Evolutionary conservation across 2,797 vertebrate genomes (phyloP).

Genomic region (Enteromius trimaculatus): DNA sequence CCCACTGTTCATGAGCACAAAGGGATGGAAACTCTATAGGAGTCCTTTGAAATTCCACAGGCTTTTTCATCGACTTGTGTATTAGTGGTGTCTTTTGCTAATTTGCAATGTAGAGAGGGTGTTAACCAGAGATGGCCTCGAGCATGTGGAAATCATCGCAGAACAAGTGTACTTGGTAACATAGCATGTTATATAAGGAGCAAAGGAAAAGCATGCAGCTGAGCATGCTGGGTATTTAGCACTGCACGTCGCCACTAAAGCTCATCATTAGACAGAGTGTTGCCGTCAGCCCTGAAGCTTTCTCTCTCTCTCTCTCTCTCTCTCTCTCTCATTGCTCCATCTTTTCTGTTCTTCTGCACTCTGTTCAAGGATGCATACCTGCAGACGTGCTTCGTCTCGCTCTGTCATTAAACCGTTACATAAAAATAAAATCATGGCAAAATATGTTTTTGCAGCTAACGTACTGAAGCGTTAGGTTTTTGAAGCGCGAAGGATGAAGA

Average conservation of each 20-base stretch:
- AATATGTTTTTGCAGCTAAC: not conserved
- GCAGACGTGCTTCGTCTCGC: constrained; percentile 25
- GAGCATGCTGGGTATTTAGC: constrained; percentile 32
- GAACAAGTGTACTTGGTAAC: constrained; percentile 8
- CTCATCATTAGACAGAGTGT: constrained; percentile 38
- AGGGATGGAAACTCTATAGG: constrained; percentile 63
- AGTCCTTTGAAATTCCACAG: constrained; percentile 42
- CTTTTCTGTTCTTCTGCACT: not conserved
- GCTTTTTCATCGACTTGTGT: constrained; percentile 45
- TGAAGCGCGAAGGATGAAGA: not conserved
- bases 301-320: constrained; percentile 19
- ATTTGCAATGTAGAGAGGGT: constrained; percentile 33
- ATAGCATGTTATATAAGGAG: not conserved
- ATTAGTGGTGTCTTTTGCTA: constrained; percentile 40
- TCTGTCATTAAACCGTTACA: constrained; percentile 26
- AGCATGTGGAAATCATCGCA: not conserved
- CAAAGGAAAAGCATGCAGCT: not conserved
- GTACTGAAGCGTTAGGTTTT: not conserved
- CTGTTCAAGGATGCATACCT: constrained; percentile 24
- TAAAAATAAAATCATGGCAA: constrained; percentile 10
- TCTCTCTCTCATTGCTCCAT: not conserved
- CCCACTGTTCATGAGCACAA: constrained; percentile 63
- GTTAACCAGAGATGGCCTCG: constrained; percentile 4
- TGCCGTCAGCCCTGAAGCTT: constrained; percentile 8
- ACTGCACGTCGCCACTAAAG: constrained; percentile 9